Evolutionary conservation across 2,797 vertebrate genomes (phyloP), one percentile per base, ranked within the genome.

Genomic region (Gadopsis bispinosus): DNA sequence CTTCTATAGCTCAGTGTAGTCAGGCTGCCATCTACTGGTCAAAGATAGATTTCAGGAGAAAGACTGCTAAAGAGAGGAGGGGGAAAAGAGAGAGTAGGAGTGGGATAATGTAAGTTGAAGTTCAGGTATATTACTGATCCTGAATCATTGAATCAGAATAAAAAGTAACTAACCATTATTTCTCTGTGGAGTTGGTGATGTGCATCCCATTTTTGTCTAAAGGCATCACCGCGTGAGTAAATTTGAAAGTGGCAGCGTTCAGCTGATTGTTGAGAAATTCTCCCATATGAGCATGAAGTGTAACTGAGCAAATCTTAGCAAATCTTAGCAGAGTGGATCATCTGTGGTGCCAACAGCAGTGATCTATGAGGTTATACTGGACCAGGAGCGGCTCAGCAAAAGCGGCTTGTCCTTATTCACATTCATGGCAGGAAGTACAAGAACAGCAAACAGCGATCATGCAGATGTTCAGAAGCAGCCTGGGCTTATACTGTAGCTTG

Each of bases 1-100:
- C 69, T 77, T 29, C 20, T 39, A 43, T 8, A 61, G 29, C 80
- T 81, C 31, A 74, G 76, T 85, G 91, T 80, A 77, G 83, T 87
- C 78, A 89, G 80, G 80, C 79, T 93, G 91, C 91, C 93, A 93
- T 91, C 93, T 92, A 83, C 66, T 89, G 92, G 84, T 77, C 56
- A 82, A 4, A n/a, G 3, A 48, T 50, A 85, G 50, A 86, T 20
- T 81, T 67, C 80, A 85, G 58, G 73, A 61, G 26, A 48, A 41
- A 33, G 41, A 74, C 9, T 7, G 26, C 33, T 33, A 19, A 29
- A 50, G 26, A 75, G 4, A 58, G 16, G 17, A 35, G 43, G 4
- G 19, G 1, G 26, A 53, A 22, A 35, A 10, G 16, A 26, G 26
- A 17, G 13, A 47, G 35, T 1, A 33, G 14, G 17, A 35, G 4